Conservation (phyloP, 2,888 invertebrate genomes). For the Drosophila mercatorum region DNA sequence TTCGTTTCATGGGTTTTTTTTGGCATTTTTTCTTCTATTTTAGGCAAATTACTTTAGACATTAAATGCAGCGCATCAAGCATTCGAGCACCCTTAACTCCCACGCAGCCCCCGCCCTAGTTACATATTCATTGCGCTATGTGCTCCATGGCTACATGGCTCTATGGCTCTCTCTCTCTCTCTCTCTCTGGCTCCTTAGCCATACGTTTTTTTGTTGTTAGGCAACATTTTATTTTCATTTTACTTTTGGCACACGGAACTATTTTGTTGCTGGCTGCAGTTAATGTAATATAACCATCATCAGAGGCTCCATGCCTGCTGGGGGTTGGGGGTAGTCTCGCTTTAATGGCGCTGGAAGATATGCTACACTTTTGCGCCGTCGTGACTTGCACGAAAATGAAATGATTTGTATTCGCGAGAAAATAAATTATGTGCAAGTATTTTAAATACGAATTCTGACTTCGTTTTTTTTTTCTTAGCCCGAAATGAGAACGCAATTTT, state of each 20-base stretch:
- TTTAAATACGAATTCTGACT: constrained; percentile 74
- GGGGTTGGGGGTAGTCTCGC: constrained; percentile 18
- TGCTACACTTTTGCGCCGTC: constrained; percentile 68
- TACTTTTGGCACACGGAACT: constrained; percentile 72
- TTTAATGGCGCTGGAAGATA: constrained; percentile 73
- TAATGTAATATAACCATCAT: constrained; percentile 78
- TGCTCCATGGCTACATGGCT: not conserved
- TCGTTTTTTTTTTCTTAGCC: constrained; percentile 17
- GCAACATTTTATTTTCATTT: constrained; percentile 76
- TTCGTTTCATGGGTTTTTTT: not conserved
- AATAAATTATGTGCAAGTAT: constrained; percentile 81
- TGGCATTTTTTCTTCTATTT: constrained; percentile 1
- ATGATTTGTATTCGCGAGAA: constrained; percentile 78
- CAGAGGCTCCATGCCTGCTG: constrained; percentile 35
- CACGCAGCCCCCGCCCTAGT: constrained; percentile 26
- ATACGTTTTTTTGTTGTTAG: constrained; percentile 40
- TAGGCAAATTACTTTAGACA: constrained; percentile 45
- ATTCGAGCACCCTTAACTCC: constrained; percentile 42
- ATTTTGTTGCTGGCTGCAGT: constrained; percentile 63
- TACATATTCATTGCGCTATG: constrained; percentile 71
- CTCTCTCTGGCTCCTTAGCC: not conserved
- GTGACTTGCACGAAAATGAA: constrained; percentile 79
- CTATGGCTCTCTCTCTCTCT: not conserved
- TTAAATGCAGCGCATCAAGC: constrained; percentile 43
- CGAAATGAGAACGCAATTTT: constrained; percentile 75